These are phyloP conservation scores for Ctena decussata DNA, from an alignment of 2,888 invertebrate genomes.

Conservation along the genomic window DNA sequence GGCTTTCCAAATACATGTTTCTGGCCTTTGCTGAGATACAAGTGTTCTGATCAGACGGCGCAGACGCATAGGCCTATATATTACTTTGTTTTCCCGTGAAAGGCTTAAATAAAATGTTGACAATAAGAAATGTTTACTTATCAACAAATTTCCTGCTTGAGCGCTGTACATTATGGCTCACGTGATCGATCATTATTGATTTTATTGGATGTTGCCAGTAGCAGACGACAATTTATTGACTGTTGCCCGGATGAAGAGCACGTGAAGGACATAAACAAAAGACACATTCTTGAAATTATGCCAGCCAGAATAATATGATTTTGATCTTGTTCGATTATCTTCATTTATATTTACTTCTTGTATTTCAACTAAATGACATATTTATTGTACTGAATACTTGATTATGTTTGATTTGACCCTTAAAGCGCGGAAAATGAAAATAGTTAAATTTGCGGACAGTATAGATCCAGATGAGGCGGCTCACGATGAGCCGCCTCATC, in stretches of 20 bases:
- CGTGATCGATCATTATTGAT: not conserved
- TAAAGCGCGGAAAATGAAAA: no score
- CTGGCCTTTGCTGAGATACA: no score
- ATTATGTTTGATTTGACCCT: not conserved
- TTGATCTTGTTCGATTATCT: not conserved
- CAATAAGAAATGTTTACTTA: not conserved
- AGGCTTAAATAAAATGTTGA: not conserved
- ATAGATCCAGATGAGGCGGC: no score
- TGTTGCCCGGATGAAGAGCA: not conserved
- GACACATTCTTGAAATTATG: not conserved
- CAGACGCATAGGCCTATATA: no score
- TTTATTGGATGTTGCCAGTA: conserved; percentile 6
- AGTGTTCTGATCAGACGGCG: not conserved
- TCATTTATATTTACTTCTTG: not conserved
- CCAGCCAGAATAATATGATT: not conserved
- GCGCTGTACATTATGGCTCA: not conserved
- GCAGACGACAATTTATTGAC: not conserved
- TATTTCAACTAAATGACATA: not conserved
- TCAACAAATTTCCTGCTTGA: not conserved
- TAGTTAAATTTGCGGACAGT: no score
- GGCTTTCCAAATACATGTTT: no score
- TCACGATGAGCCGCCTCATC: no score
- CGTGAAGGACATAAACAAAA: conserved; percentile 9
- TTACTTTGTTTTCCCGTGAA: not conserved
- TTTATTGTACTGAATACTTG: not conserved